phyloP scores from a whole-genome alignment of 2,797 vertebrate genomes.

The Falco columbarius region DNA sequence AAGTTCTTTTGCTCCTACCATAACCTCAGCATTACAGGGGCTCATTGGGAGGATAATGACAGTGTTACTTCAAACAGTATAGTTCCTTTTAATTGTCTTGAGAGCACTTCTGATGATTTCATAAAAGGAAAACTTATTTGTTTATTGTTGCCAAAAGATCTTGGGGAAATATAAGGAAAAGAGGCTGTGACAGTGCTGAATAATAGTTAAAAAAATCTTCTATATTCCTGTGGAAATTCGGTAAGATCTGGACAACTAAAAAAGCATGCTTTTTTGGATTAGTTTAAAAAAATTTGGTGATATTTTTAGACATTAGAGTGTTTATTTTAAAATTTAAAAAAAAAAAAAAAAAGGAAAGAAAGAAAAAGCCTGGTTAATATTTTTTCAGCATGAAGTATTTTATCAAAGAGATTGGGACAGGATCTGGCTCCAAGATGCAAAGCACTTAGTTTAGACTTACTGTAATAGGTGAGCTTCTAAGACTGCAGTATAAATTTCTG shows the following conservation, averaged over 20 bases:
- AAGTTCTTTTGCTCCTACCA: constrained; percentile 1
- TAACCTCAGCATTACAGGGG: background rate
- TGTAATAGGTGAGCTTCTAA: background rate
- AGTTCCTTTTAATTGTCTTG: constrained; percentile 13
- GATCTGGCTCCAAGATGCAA: background rate
- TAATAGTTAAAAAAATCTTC: background rate
- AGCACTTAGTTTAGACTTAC: background rate
- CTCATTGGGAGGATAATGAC: constrained; percentile 17
- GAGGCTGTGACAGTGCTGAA: background rate
- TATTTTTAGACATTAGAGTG: background rate
- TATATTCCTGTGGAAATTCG: background rate
- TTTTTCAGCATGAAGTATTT: background rate
- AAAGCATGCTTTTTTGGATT: background rate
- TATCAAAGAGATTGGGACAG: background rate
- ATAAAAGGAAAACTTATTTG: constrained; percentile 16
- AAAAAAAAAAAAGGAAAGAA: background rate
- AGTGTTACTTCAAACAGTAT: background rate
- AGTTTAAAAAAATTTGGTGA: background rate
- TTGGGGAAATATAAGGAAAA: background rate
- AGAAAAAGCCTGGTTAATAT: background rate
- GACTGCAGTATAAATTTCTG: background rate
- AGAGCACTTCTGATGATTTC: background rate
- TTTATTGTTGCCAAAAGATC: constrained; percentile 7
- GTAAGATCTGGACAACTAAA: background rate
- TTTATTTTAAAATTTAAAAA: background rate